A percentile compares a stretch with the other conserved stretches of the same genome.
phyloP scores from a whole-genome alignment of 2,888 invertebrate species.

The Bellardia pandia region DNA sequence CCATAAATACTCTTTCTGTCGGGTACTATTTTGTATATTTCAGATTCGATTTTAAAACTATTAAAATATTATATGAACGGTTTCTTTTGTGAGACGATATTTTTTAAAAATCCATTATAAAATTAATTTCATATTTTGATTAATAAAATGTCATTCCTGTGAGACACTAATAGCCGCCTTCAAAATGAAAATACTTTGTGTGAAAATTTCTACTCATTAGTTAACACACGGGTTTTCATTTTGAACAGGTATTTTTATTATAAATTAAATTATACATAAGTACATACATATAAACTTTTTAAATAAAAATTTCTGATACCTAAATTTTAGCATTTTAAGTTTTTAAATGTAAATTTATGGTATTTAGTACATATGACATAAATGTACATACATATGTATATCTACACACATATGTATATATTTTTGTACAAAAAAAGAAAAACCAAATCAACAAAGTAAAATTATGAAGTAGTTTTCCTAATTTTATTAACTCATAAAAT shows the following conservation, averaged over 20 bases:
- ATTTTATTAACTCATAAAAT: conserved; percentile 53
- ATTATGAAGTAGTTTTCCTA: conserved; percentile 56
- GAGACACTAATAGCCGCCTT: too few relatives aligned
- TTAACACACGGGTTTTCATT: too few relatives aligned
- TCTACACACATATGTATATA: conserved; percentile 22
- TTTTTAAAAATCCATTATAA: too few relatives aligned
- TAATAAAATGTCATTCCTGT: too few relatives aligned
- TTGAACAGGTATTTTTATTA: neutral
- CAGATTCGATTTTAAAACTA: too few relatives aligned
- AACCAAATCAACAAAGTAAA: conserved; percentile 24
- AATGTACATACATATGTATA: neutral
- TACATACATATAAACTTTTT: neutral
- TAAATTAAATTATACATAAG: neutral
- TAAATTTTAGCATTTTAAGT: conserved; percentile 33
- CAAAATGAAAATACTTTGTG: too few relatives aligned
- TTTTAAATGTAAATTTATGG: conserved; percentile 52
- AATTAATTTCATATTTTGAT: too few relatives aligned
- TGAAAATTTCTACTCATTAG: too few relatives aligned
- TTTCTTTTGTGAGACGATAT: too few relatives aligned
- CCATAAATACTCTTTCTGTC: too few relatives aligned
- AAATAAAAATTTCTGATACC: conserved; percentile 8
- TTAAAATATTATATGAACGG: too few relatives aligned
- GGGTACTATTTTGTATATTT: too few relatives aligned
- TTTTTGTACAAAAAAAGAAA: conserved; percentile 58
- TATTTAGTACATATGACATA: conserved; percentile 17